Evolutionary conservation across 1,140 invertebrate genomes (phyloP), one percentile per base, ranked within the genome.

Genomic region (Eufriesea mexicana): DNA sequence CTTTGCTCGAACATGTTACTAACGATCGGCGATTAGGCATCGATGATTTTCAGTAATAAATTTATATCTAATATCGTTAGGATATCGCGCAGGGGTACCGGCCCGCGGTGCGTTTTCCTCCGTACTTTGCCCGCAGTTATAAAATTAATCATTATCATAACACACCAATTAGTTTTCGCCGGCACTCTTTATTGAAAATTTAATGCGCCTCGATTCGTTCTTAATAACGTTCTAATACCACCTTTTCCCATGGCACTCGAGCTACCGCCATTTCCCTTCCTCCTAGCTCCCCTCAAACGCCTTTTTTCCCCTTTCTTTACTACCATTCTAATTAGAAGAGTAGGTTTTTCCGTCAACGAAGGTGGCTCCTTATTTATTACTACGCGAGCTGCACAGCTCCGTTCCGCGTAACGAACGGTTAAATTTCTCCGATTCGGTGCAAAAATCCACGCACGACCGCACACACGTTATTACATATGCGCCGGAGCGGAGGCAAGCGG

Each of bases 371-470:
- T 74, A 74, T 47, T 61, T 28, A 61, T 74, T 20, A 10, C 28
- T 8, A 4, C 1, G 7, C 6, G 12, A n/a, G 42, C 14, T n/a
- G 35, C 42, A 5, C 12, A 42, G 66, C 45, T 68, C 45, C 42
- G n/a, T 25, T 25, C n/a, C 42, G 23, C 25, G 23, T 18, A 59
- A 73, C 54, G 35, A 25, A 74, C 57, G 35, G n/a, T 45, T 9
- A 28, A 57, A 66, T 67, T 57, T 75, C 79, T 49, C 6, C n/a
- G n/a, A 72, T 84, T 72, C 20, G 5, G 51, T 2, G 18, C 0
- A 71, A 62, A 83, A 78, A 45, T 77, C 45, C n/a, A 23, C 25
- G 73, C 14, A 14, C 45, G 35, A 78, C 74, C 75, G 51, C 76
- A 57, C 14, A 25, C 42, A 57, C 54, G 59, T 73, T 62, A 79